A percentile compares a stretch with the other conserved stretches of the same genome.
Conservation (phyloP, 2,113 vertebrate genomes). For the Phalacrocorax aristotelis region DNA sequence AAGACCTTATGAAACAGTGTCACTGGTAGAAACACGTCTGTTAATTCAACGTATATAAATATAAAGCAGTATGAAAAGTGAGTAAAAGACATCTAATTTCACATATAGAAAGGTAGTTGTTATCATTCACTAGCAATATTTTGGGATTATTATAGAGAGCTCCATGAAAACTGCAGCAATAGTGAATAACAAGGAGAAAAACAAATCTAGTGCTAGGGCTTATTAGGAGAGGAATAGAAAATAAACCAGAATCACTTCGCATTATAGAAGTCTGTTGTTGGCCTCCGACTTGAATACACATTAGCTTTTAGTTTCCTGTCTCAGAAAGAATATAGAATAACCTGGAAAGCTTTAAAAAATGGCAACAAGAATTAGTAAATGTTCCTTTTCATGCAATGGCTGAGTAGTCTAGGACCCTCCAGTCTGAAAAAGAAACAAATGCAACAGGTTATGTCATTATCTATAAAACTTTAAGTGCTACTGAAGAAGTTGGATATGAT, state of each 20-base stretch:
- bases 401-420: neutral
- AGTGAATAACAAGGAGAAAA: neutral
- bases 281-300: too few species aligned
- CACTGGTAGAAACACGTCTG: neutral
- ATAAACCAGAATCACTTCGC: neutral
- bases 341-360: neutral
- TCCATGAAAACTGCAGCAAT: neutral
- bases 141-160: neutral
- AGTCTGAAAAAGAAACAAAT: neutral
- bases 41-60: neutral
- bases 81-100: neutral
- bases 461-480: neutral
- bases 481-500: neutral
- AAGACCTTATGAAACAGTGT: neutral
- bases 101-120: neutral
- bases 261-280: neutral
- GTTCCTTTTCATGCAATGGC: neutral
- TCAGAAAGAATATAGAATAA: neutral
- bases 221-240: neutral
- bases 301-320: neutral
- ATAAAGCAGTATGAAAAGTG: neutral
- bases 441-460: neutral
- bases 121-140: neutral
- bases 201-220: neutral
- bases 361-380: neutral